Base-by-base conservation (phyloP, 2,113 vertebrate species). In the Gorsachius goisagi region DNA sequence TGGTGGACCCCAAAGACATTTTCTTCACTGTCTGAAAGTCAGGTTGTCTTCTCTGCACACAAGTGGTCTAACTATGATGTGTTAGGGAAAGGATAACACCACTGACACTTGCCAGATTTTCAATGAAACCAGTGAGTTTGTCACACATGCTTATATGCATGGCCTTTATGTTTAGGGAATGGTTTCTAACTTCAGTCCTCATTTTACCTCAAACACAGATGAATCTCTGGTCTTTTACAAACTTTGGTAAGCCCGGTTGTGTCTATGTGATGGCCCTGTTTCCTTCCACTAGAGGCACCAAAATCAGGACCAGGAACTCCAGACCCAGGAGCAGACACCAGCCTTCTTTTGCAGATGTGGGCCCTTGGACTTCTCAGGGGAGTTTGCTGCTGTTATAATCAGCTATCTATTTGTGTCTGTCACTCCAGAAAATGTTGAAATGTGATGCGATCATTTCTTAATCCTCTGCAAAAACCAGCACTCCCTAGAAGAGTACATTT, bases 21-120 rank as follows among this genome's bases (percentile, higher is more conserved):
- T 49, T 35, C 13, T 66, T 95, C 35, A 28, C 17, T 67, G 7
- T 55, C 37, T 86, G 55, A 63, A 76, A 84, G 52, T 4, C 15
- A 86, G 15, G 5, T 26, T 89, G 11, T 77, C 30, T 4, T 52
- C 27, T 84, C 0, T 0, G 2, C 16, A 12, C 23, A 27, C 2
- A 39, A 22, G 26, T 18, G 15, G 6, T 22, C 30, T 85, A 52
- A 64, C 4, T 20, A 2, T 17, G 49, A 30, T 16, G 24, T 52
- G 21, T 28, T 32, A 86, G 21, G 32, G 27, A 60, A 76, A 79
- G 26, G 9, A 49, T 1, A 63, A 5, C 28, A 55, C 15, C 32
- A 21, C 28, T 47, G 35, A 19, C 16, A 44, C 53, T 85, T 85
- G 32, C 30, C 62, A 58, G 56, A 45, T 84, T 66, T 60, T 53